These are phyloP conservation scores for Tuta absoluta DNA, from an alignment of 2,888 invertebrate species.

Conservation along the genomic window DNA sequence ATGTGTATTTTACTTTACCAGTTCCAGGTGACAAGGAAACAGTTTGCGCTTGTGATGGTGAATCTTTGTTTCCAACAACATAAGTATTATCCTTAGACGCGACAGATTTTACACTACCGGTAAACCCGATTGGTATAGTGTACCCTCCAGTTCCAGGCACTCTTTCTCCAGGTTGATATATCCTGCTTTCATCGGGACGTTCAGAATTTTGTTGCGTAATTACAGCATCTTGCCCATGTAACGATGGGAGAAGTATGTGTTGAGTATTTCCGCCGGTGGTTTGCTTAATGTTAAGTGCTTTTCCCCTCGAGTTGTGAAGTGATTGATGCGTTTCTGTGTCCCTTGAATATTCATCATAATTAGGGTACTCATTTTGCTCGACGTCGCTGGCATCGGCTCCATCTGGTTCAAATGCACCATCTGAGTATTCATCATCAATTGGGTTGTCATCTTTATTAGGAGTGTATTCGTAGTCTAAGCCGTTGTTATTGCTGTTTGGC, in stretches of 20 bases:
- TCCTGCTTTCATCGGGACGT: conserved; percentile 77
- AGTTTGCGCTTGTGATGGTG: conserved; percentile 85
- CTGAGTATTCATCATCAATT: conserved; percentile 70
- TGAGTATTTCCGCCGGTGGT: conserved; percentile 82
- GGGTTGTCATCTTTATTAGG: conserved; percentile 63
- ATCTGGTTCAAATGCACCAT: conserved; percentile 56
- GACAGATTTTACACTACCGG: conserved; percentile 85
- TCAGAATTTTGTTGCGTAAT: conserved; percentile 82
- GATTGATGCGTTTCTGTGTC: conserved; percentile 63
- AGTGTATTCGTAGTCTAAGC: conserved; percentile 64
- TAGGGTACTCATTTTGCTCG: conserved; percentile 81
- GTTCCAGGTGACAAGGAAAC: conserved; percentile 78
- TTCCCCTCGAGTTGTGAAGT: conserved; percentile 55
- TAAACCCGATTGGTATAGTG: conserved; percentile 84
- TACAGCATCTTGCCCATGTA: conserved; percentile 81
- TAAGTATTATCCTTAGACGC: conserved; percentile 82
- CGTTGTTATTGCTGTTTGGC: conserved; percentile 49
- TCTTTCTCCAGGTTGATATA: conserved; percentile 84
- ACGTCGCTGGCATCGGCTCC: conserved; percentile 64
- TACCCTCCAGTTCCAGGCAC: conserved; percentile 85
- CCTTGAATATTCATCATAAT: conserved; percentile 81
- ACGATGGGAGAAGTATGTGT: conserved; percentile 82
- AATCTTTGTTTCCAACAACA: conserved; percentile 79
- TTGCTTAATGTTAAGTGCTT: conserved; percentile 70
- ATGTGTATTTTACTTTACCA: conserved; percentile 67